Evolutionary conservation across 2,113 vertebrate species (phyloP).

Genomic region (Stegastes partitus): DNA sequence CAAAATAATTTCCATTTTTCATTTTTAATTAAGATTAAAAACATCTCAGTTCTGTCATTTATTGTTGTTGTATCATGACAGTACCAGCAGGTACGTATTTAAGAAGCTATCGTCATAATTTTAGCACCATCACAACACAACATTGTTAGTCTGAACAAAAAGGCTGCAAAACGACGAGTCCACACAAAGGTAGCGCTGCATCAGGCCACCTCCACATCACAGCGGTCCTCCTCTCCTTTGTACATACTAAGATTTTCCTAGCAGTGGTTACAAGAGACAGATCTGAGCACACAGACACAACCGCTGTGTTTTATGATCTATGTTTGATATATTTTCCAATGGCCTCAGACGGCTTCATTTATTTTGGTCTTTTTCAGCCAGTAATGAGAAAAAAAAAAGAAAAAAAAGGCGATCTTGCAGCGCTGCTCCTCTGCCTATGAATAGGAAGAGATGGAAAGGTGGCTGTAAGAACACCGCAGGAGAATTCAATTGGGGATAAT

Average conservation of each 20-base stretch:
- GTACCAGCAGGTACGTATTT: too few species aligned
- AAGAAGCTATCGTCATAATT: too few species aligned
- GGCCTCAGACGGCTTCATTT: conserved; percentile 16
- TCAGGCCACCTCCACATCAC: not conserved
- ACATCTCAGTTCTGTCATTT: too few species aligned
- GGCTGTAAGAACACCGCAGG: not conserved
- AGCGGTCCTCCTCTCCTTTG: not conserved
- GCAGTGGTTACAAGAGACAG: too few species aligned
- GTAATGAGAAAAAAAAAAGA: conserved; percentile 18
- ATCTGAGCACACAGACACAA: not conserved
- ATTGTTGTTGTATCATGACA: too few species aligned
- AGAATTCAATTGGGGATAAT: conserved; percentile 15
- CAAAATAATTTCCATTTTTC: too few species aligned
- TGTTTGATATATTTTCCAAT: conserved; percentile 8
- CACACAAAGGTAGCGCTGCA: conserved; percentile 5
- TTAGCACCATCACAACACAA: too few species aligned
- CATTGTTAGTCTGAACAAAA: conserved; percentile 4
- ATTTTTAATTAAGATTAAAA: too few species aligned
- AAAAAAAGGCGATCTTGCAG: conserved; percentile 1
- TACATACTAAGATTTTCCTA: not conserved
- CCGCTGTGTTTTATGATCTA: conserved; percentile 8
- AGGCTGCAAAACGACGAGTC: not conserved
- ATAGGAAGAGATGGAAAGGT: conserved; percentile 15
- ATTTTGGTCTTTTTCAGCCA: conserved; percentile 18
- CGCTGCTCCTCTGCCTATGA: conserved; percentile 1